A percentile compares a stretch with the other conserved stretches of the same genome.
Conservation (phyloP, 2,113 vertebrate genomes). For the Verasper variegatus region DNA sequence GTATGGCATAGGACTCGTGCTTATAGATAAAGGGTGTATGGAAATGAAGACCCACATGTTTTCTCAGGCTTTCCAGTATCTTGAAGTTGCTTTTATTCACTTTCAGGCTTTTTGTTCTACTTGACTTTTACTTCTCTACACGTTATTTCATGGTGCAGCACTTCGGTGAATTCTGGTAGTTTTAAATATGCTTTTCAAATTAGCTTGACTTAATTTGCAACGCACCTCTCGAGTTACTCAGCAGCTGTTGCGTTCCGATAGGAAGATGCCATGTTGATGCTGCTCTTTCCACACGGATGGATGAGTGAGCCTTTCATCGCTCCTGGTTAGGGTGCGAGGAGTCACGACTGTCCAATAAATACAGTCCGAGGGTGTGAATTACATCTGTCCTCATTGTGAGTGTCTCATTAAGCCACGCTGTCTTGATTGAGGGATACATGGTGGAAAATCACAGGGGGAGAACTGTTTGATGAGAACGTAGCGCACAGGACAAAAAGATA, state of each 20-base stretch:
- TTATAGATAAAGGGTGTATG: no score
- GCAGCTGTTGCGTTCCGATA: slow-evolving; percentile 30
- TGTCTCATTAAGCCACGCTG: slow-evolving; percentile 71
- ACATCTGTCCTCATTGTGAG: slow-evolving; percentile 72
- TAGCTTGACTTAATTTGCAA: background rate
- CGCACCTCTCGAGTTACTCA: slow-evolving; percentile 27
- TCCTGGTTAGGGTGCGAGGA: slow-evolving; percentile 53
- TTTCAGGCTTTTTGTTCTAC: background rate
- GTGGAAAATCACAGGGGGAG: slow-evolving; percentile 58
- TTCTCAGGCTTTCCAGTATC: no score
- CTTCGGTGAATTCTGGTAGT: no score
- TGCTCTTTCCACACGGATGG: slow-evolving; percentile 44
- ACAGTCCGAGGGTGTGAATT: slow-evolving; percentile 61
- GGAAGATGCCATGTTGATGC: slow-evolving; percentile 37
- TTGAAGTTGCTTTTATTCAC: background rate
- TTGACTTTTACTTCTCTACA: background rate
- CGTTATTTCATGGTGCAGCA: background rate
- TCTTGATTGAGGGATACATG: slow-evolving; percentile 65
- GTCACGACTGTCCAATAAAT: slow-evolving; percentile 61
- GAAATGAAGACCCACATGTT: no score
- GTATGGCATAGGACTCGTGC: no score
- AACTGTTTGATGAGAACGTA: slow-evolving; percentile 67
- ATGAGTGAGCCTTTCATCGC: slow-evolving; percentile 61
- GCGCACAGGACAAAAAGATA: slow-evolving; percentile 63
- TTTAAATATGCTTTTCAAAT: no score